phyloP scores from a whole-genome alignment of 2,888 invertebrate species.

The Synergus gifuensis region DNA sequence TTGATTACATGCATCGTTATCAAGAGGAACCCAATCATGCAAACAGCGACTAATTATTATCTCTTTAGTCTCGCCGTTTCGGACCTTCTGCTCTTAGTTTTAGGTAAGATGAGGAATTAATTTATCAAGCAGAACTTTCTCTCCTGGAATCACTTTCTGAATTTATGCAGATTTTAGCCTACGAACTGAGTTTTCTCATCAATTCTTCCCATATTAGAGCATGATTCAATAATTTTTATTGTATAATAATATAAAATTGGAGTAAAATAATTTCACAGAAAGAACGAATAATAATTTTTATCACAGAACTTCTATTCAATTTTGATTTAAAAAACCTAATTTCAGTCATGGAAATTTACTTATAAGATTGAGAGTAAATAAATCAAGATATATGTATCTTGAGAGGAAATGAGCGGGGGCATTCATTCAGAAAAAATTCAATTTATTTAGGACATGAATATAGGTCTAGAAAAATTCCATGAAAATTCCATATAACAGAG shows the following conservation, averaged over 20 bases:
- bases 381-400: neutral
- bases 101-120: constrained; percentile 81
- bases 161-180: neutral
- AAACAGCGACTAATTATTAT: constrained; percentile 91
- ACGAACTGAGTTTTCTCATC: neutral
- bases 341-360: constrained; percentile 1
- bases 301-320: neutral
- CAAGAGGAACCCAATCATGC: constrained; percentile 87
- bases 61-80: constrained; percentile 89
- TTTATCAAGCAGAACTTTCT: neutral
- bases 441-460: constrained; percentile 6
- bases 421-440: neutral
- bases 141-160: neutral
- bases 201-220: neutral
- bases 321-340: neutral
- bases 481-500: neutral
- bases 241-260: neutral
- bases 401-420: neutral
- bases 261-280: neutral
- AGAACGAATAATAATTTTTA: neutral
- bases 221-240: neutral
- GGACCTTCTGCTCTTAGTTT: constrained; percentile 85
- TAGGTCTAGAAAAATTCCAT: neutral
- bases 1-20: constrained; percentile 89
- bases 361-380: no score